These are phyloP conservation scores for Phymatocera aterrima DNA, from an alignment of 2,888 invertebrate species.

Conservation along the genomic window DNA sequence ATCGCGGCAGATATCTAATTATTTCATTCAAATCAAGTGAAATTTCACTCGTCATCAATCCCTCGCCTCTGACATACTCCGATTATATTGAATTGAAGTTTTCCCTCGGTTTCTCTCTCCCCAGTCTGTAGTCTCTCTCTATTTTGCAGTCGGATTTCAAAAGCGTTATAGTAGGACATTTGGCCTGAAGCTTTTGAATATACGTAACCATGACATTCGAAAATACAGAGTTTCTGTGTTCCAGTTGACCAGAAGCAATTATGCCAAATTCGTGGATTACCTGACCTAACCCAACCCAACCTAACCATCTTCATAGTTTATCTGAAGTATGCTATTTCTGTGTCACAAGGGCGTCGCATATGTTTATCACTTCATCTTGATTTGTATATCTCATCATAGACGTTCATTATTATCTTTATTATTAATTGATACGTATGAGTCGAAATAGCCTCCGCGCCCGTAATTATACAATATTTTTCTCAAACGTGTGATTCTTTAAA, in stretches of 20 bases:
- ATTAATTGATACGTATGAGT: too few relatives aligned
- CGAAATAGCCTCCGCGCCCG: too few relatives aligned
- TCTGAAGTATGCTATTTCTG: slow-evolving; percentile 7
- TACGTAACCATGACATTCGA: background rate
- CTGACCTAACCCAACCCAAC: too few relatives aligned
- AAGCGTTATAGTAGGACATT: background rate
- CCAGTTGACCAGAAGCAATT: background rate
- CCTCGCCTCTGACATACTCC: background rate
- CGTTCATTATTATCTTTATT: too few relatives aligned
- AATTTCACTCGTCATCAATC: slow-evolving; percentile 29
- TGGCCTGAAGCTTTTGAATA: background rate
- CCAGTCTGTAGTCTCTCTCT: too few relatives aligned
- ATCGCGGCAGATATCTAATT: background rate
- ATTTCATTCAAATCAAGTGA: background rate
- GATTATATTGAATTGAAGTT: slow-evolving; percentile 15
- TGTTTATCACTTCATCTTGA: too few relatives aligned
- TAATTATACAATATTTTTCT: too few relatives aligned
- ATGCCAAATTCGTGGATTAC: background rate
- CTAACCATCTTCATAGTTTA: background rate
- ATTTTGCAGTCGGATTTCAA: background rate
- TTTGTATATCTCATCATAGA: too few relatives aligned
- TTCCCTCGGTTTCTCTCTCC: background rate
- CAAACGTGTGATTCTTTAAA: too few relatives aligned
- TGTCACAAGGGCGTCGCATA: slow-evolving; percentile 11
- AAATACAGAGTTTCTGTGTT: background rate